These are phyloP conservation scores for Naso thynnoides DNA, from an alignment of 2,797 vertebrate species.

Conservation along the genomic window DNA sequence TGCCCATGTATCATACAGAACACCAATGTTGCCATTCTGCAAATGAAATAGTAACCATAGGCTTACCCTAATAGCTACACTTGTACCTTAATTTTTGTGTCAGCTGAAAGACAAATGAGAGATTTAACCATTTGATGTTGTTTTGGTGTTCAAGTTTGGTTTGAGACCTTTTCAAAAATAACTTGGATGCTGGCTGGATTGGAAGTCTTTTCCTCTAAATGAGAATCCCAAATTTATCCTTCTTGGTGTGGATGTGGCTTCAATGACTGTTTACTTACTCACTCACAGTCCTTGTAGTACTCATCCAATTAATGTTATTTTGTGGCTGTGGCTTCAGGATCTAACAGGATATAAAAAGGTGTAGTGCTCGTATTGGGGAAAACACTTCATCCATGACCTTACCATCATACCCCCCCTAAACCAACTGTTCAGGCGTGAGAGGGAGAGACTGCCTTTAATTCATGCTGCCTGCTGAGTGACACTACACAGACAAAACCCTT, in stretches of 20 bases:
- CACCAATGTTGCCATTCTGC: too few species aligned
- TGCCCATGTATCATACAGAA: too few species aligned
- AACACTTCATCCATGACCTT: slow-evolving; percentile 24
- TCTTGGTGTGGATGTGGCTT: slow-evolving; percentile 59
- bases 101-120: too few species aligned
- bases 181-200: slow-evolving; percentile 34
- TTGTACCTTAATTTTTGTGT: too few species aligned
- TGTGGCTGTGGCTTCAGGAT: slow-evolving; percentile 59
- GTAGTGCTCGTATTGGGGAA: slow-evolving; percentile 10
- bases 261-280: slow-evolving; percentile 65
- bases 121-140: background rate
- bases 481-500: slow-evolving; percentile 69
- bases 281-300: slow-evolving; percentile 44
- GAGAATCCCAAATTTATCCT: slow-evolving; percentile 61
- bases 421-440: slow-evolving; percentile 12
- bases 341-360: slow-evolving; percentile 21
- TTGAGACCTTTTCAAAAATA: slow-evolving; percentile 21
- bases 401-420: background rate
- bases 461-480: slow-evolving; percentile 72
- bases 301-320: slow-evolving; percentile 64
- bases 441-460: slow-evolving; percentile 63
- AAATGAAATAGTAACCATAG: too few species aligned
- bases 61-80: too few species aligned
- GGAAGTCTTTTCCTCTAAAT: slow-evolving; percentile 48
- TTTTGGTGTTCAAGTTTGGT: slow-evolving; percentile 4